A percentile compares a stretch with the other conserved stretches of the same genome.
Conservation (phyloP, 1,140 invertebrate genomes). For the Chymomyza costata region DNA sequence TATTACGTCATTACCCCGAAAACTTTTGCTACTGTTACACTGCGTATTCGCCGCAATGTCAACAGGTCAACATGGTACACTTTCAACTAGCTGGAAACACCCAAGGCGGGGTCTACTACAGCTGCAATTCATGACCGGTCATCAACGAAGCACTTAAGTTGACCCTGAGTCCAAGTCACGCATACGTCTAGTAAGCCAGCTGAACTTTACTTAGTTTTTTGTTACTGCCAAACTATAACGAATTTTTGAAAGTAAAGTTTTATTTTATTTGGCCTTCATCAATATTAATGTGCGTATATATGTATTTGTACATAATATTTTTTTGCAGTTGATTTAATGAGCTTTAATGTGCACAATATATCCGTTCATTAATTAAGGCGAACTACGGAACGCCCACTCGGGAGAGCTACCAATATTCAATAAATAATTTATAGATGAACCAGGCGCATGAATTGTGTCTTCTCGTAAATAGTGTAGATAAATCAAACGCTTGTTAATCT, state of each 20-base stretch:
- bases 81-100: too few species aligned
- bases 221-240: conserved; percentile 21
- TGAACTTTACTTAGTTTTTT: conserved; percentile 3
- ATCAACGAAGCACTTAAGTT: conserved; percentile 9
- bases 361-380: conserved; percentile 25
- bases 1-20: too few species aligned
- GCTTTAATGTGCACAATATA: too few species aligned
- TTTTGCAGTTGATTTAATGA: conserved; percentile 7
- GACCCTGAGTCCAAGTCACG: conserved; percentile 11
- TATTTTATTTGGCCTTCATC: conserved; percentile 55
- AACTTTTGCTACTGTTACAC: too few species aligned
- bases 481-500: conserved; percentile 40
- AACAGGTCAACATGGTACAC: too few species aligned
- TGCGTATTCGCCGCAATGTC: too few species aligned
- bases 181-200: conserved; percentile 16
- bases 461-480: conserved; percentile 15
- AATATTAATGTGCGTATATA: conserved; percentile 47
- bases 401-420: background rate
- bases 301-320: conserved; percentile 8
- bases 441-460: too few species aligned
- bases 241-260: conserved; percentile 45
- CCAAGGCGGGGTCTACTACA: too few species aligned
- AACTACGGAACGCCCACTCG: conserved; percentile 17
- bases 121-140: too few species aligned
- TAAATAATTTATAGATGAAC: background rate